Conservation (phyloP, 2,888 invertebrate species). For the Nomada fucata region DNA sequence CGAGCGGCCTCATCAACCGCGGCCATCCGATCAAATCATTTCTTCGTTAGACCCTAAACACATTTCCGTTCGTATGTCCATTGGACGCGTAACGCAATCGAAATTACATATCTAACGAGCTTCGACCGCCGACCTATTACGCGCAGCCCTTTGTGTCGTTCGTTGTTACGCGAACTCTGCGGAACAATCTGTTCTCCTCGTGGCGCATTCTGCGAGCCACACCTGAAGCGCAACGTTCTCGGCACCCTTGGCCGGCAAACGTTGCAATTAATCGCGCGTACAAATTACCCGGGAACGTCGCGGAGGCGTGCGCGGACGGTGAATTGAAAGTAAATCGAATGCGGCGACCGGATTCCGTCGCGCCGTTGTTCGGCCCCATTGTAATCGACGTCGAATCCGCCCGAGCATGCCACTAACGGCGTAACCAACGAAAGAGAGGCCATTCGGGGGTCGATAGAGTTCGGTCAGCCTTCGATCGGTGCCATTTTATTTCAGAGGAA, state of each 20-base stretch:
- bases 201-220: neutral
- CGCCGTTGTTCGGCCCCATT: conserved; percentile 17
- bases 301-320: neutral
- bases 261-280: conserved; percentile 3
- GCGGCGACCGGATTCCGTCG: conserved; percentile 28
- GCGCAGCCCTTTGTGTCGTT: neutral
- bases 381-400: conserved; percentile 47
- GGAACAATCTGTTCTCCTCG: neutral
- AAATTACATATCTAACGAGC: conserved; percentile 31
- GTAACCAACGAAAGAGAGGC: conserved; percentile 49
- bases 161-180: neutral
- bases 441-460: conserved; percentile 34
- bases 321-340: conserved; percentile 50
- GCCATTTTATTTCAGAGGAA: conserved; percentile 29
- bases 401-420: conserved; percentile 36
- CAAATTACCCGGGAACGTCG: neutral
- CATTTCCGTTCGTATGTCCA: conserved; percentile 24
- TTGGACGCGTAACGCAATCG: conserved; percentile 37
- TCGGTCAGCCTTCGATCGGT: conserved; percentile 12
- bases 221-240: no score
- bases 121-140: neutral
- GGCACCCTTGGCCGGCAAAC: no score
- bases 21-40: conserved; percentile 50
- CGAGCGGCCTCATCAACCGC: conserved; percentile 41
- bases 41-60: conserved; percentile 44